phyloP scores from a whole-genome alignment of 2,797 vertebrate species.

The Momotus momota region DNA sequence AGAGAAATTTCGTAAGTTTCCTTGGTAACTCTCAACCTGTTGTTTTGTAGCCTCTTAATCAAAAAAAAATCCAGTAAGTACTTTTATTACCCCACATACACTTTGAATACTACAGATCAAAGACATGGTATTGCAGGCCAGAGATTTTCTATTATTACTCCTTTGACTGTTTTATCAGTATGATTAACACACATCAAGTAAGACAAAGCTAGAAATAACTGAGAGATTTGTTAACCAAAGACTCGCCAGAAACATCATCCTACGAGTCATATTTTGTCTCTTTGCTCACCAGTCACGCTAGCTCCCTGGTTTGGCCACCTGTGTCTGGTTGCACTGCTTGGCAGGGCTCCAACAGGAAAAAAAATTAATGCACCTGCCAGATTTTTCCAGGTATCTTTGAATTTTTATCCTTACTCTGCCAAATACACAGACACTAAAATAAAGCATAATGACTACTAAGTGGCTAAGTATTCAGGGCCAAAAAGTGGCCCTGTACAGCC shows the following conservation, averaged over 20 bases:
- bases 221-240: not conserved
- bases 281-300: not conserved
- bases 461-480: not conserved
- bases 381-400: not conserved
- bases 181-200: fast-evolving
- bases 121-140: not conserved
- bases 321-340: not conserved
- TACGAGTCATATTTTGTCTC: not conserved
- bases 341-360: not conserved
- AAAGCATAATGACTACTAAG: not conserved
- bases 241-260: not conserved
- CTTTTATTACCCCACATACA: not conserved
- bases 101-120: not conserved
- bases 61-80: not conserved
- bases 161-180: not conserved
- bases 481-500: not conserved
- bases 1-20: conserved; percentile 43
- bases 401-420: not conserved
- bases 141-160: not conserved
- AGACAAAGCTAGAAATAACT: not conserved
- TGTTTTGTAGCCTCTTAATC: not conserved
- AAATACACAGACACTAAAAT: not conserved
- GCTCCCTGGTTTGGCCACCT: not conserved
- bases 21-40: conserved; percentile 24
- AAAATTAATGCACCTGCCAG: not conserved